Evolutionary conservation across 35 echinoderm and acorn worm genomes (phyloP), one percentile per base, ranked within the genome.

Genomic region (Ptychodera flava): DNA sequence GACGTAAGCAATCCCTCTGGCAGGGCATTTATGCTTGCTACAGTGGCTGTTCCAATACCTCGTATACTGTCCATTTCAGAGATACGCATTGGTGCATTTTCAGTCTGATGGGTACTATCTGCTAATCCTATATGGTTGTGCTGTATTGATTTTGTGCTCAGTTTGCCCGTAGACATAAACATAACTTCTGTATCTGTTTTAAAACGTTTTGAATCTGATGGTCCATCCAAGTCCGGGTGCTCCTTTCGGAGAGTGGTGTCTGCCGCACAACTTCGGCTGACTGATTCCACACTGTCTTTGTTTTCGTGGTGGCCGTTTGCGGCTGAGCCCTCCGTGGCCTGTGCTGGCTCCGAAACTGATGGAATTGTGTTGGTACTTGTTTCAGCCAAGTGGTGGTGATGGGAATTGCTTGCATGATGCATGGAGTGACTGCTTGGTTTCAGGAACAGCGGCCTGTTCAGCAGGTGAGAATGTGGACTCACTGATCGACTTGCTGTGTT

Each of bases 401-500:
- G 45, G 6, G 45, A 12, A 64, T 64, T 6, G 22, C 22, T 6
- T 64, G 6, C 45, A 64, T 64, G 45, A 22, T 64, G 45, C 22
- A 22, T 6, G 45, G 6, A 22, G 22, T 64, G 6, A 64, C 6
- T 22, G 22, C 45, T 64, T 6, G 45, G 45, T 64, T 64, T 64
- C 45, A 64, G 22, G 22, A 64, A 64, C 45, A 64, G 45, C 6
- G 45, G 45, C 22, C 45, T 64, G 45, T 64, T 64, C 6, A 64
- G 45, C 22, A 64, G 45, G 22, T 64, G 45, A 12, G 45, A 6
- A 64, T 64, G 45, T 12, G 45, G 45, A 84, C 96, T 94, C 30
- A 92, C 86, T 16, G 91, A 88, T 77, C 85, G 92, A 64, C 45
- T 64, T n/a, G n/a, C n/a, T 64, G 45, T 64, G 45, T 64, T 64